Conservation (phyloP, 2,113 vertebrate species). For the Dinomys branickii region DNA sequence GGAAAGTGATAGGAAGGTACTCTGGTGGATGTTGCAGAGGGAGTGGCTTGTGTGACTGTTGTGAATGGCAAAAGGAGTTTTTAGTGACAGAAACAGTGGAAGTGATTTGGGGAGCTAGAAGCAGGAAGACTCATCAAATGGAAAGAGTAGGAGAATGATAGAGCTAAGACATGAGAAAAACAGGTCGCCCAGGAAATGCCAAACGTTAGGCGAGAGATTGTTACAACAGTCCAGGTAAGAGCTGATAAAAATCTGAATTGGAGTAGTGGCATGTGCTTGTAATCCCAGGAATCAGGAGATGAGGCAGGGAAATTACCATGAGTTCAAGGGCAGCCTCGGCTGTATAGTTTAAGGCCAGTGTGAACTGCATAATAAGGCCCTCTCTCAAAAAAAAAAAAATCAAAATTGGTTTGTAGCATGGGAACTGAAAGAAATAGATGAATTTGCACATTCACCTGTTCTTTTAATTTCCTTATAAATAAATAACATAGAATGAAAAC, state of each 20-base stretch:
- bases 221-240: background rate
- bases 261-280: background rate
- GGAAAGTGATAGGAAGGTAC: background rate
- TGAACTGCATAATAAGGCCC: background rate
- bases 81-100: background rate
- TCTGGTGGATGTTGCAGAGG: background rate
- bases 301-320: background rate
- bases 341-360: background rate
- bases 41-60: background rate
- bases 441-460: slow-evolving; percentile 22
- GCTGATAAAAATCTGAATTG: background rate
- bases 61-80: slow-evolving; percentile 8
- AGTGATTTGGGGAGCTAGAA: background rate
- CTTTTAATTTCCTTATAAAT: slow-evolving; percentile 19
- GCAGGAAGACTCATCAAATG: background rate
- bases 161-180: background rate
- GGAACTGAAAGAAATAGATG: slow-evolving; percentile 30
- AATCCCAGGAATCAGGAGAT: background rate
- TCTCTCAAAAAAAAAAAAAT: background rate
- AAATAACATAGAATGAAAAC: slow-evolving; percentile 36
- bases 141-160: slow-evolving; percentile 10
- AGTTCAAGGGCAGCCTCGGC: background rate
- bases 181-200: background rate
- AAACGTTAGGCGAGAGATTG: background rate
- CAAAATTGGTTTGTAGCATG: background rate